phyloP scores from a whole-genome alignment of 2,797 vertebrate species.

The Trachops cirrhosus region DNA sequence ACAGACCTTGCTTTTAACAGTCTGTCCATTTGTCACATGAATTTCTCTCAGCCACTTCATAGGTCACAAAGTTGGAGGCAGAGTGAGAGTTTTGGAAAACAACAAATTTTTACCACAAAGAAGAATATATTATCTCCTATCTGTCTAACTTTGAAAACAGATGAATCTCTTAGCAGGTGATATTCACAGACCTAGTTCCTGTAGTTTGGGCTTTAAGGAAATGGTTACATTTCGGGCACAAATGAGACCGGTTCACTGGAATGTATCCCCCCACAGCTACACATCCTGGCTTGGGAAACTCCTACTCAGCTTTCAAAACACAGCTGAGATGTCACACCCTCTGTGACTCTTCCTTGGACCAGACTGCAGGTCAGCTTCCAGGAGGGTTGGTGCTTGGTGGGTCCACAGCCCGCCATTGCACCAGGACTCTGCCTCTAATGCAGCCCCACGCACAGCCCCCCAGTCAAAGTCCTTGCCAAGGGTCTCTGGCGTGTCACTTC shows the following conservation, averaged over 20 bases:
- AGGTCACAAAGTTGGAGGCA: not conserved
- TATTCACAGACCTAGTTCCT: conserved; percentile 26
- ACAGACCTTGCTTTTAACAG: conserved; percentile 44
- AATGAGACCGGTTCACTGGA: not conserved
- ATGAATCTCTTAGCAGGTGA: conserved; percentile 35
- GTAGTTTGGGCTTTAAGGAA: not conserved
- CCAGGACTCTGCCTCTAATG: not conserved
- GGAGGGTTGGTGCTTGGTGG: not conserved
- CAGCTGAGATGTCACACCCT: not conserved
- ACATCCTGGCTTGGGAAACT: not conserved
- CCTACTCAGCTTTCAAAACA: not conserved
- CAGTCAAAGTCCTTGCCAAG: not conserved
- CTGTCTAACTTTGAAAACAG: not conserved
- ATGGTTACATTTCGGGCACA: not conserved
- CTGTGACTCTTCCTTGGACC: not conserved
- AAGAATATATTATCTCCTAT: conserved; percentile 44
- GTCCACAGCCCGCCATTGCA: no score
- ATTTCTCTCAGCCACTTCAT: conserved; percentile 10
- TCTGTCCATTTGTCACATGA: conserved; percentile 7
- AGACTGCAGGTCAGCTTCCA: not conserved
- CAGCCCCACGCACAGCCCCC: not conserved
- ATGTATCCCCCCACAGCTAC: not conserved
- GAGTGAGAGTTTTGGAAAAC: not conserved
- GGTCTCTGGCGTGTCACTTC: not conserved
- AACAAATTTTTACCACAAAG: conserved; percentile 25